These are phyloP conservation scores for Lepidothrix coronata DNA, from an alignment of 2,113 vertebrate species.

Conservation along the genomic window DNA sequence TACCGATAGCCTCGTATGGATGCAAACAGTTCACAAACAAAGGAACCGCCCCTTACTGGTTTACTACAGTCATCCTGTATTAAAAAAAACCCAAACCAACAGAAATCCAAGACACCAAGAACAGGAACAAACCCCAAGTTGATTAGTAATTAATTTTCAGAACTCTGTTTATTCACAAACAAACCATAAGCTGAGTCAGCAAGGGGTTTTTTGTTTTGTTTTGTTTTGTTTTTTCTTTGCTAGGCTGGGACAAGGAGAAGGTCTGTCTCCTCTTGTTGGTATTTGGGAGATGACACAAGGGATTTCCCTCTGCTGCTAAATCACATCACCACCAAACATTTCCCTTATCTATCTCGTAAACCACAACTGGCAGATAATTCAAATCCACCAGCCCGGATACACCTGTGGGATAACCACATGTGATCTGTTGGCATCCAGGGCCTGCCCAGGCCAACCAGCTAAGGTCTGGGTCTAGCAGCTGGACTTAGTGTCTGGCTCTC, in stretches of 20 bases:
- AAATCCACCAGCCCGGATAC: neutral
- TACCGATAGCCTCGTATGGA: neutral
- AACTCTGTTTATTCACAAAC: neutral
- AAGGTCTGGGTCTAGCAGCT: neutral
- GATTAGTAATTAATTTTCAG: neutral
- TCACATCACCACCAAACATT: neutral
- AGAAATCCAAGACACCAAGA: neutral
- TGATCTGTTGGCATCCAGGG: neutral
- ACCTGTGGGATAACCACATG: neutral
- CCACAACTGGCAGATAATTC: neutral
- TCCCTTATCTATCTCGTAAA: neutral
- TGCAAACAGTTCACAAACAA: neutral
- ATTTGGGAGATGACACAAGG: neutral
- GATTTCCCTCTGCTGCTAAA: neutral
- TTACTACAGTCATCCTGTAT: neutral
- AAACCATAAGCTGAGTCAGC: neutral
- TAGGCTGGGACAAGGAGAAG: neutral
- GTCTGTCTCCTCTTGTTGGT: neutral
- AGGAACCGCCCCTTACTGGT: neutral
- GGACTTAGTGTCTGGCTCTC: neutral
- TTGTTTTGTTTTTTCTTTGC: neutral
- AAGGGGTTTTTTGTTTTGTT: neutral
- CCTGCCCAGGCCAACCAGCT: neutral
- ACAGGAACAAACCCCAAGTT: neutral
- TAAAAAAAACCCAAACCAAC: neutral